Percentiles rank a stretch among this genome's conserved stretches.
These are phyloP conservation scores for Pseudotriccus pelzelni DNA, from an alignment of 2,797 vertebrate species.

Conservation along the genomic window DNA sequence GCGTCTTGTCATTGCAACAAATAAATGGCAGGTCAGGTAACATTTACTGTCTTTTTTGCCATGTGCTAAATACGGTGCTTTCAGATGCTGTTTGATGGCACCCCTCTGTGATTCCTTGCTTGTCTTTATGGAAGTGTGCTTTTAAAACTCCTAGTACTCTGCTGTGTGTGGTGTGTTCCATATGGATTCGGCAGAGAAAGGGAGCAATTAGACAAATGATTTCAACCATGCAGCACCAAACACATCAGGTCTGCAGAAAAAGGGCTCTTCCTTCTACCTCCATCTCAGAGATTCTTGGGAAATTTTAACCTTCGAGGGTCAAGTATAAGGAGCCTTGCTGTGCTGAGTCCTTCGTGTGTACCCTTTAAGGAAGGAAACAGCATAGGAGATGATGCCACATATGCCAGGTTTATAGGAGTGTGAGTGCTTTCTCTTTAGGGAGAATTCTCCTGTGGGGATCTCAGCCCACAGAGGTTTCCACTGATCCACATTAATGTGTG, in stretches of 20 bases:
- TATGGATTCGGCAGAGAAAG: background rate
- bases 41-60: background rate
- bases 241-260: background rate
- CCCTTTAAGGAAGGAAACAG: background rate
- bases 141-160: background rate
- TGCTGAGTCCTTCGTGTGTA: background rate
- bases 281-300: background rate
- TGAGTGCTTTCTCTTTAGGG: background rate
- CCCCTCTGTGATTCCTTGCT: background rate
- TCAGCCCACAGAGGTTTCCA: background rate
- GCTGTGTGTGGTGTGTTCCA: background rate
- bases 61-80: rapidly evolving
- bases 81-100: background rate
- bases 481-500: background rate
- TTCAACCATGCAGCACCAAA: background rate
- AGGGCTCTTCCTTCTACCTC: background rate
- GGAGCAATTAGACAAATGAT: background rate
- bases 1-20: background rate
- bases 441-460: background rate
- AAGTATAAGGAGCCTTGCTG: background rate
- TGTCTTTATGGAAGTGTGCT: background rate
- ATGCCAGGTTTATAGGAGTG: background rate
- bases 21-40: background rate
- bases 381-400: background rate
- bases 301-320: background rate